Evolutionary conservation across 2,113 vertebrate genomes (phyloP), one percentile per base, ranked within the genome.

Genomic region (Engraulis encrasicolus): DNA sequence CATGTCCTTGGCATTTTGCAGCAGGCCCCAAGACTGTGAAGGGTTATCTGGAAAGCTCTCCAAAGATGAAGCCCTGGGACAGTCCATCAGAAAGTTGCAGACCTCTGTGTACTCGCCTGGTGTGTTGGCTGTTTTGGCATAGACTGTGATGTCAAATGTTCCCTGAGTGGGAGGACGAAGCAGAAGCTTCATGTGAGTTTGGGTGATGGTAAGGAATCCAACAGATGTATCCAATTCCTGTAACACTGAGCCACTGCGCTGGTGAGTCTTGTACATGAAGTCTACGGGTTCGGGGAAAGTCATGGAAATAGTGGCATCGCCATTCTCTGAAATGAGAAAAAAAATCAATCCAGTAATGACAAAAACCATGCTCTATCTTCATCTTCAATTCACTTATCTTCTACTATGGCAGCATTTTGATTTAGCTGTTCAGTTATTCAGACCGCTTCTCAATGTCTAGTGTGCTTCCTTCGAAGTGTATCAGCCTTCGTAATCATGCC

Each of bases 71-170:
- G 91, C 81, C 6, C 86, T 58, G 17, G 87, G 20, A 45, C 89
- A 92, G 0, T 92, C 90, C 40, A 95, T 88, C 50, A 89, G 87
- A 66, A 92, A 92, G 82, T 93, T 91, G 80, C 92, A 95, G 40
- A 93, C 86, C 92, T 93, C 94, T 19, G 18, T 84, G 61, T 83
- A 94, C 0, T 84, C 81, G 14, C 85, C 79, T 20, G 81, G 50
- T 27, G 88, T 81, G 27, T 85, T 79, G 0, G 81, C 74, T 0
- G 77, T 87, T 0, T 88, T 88, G 0, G 92, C 92, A 0, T 94
- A 94, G 82, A 94, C 79, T 89, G 86, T 90, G 34, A 95, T 83
- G 4, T 93, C 89, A 0, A 91, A 94, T 31, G 89, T 83, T 2
- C 92, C 92, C 19, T 79, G 0, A 0, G 79, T 0, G 3, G 92